Base-by-base conservation (phyloP, 2,113 vertebrate genomes). In the Protobothrops flavoviridis region DNA sequence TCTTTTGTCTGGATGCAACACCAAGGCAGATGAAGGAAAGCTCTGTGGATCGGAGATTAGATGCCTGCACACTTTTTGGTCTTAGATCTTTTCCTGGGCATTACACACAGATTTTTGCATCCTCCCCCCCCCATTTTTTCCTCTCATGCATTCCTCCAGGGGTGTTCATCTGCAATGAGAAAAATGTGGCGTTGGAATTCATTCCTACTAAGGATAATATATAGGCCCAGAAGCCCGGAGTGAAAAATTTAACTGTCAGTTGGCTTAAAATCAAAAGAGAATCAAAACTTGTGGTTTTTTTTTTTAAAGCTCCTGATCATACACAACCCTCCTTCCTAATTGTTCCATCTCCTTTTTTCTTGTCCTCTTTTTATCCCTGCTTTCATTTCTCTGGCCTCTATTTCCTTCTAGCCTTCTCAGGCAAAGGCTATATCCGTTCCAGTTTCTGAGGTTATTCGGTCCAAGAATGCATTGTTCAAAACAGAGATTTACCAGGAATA, bases 111-210 rank as follows among this genome's bases (percentile, higher is more conserved):
- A n/a, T 55, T 39, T 61, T 87, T 87, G 39, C 20, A 59, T 59
- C 59, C 12, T 5, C 33, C 20, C 3, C 20, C 3, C 21, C 20
- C n/a, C 57, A 29, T 48, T 5, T 48, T 91, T 86, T 87, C 53
- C 52, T 87, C 85, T 56, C 74, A 57, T 56, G 69, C 90, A 85
- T 91, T 91, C 90, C 90, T 91, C 52, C 90, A 85, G 4, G 33
- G 69, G 69, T 91, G 90, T 56, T 85, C 52, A 24, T 45, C 15
- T 85, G 23, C 26, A 33, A 53, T 91, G 90, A 53, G 52, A 57
- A 91, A 91, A 91, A 91, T 57, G 69, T 85, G 69, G 39, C 90
- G 29, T 33, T 57, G 90, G 90, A 56, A 91, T 85, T 57, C 52
- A 85, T 91, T 39, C 52, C 43, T 55, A 26, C 5, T 39, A 53